Evolutionary conservation across 2,113 vertebrate genomes (phyloP), one percentile per base, ranked within the genome.

Genomic region (Halichoerus grypus): DNA sequence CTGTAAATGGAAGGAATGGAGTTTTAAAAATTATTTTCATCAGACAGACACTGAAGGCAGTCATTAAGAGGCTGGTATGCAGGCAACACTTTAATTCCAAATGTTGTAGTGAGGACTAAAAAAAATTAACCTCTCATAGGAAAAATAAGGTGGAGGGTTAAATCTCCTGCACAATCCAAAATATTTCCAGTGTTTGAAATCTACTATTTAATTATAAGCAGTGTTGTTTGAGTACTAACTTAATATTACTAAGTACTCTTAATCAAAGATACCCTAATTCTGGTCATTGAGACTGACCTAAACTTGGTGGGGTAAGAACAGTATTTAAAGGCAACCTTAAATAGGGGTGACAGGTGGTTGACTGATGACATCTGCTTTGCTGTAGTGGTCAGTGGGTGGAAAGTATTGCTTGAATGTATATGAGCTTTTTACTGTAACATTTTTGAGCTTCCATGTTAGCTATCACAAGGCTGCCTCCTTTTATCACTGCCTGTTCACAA

Each of bases 1-100:
- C 95, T 92, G 33, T 11, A 96, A 97, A 91, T 91, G 42, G 53
- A 85, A 81, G 31, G 51, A 91, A 84, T 83, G 28, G 33, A n/a
- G 14, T 95, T 94, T 65, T n/a, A 21, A 84, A 82, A 81, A 84
- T 85, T 22, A 57, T 86, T 93, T 85, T 63, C 69, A 79, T 24
- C 6, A 91, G 79, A 21, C 36, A 51, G 36, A 85, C 18, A 61
- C 28, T n/a, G 51, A 18, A 93, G 74, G 39, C 71, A 22, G 36
- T 90, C 42, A n/a, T 55, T 59, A 57, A 80, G 33, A 74, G 57
- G 6, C 21, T 84, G 28, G 4, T 49, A n/a, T 36, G 13, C 53
- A 77, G 11, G 28, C n/a, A 49, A 49, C 15, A 59, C 28, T 67
- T 87, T 91, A 79, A 76, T 94, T 88, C 15, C 71, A 86, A 83